Evolutionary conservation across 2,888 invertebrate genomes (phyloP).

Genomic region (Phlogophora meticulosa): DNA sequence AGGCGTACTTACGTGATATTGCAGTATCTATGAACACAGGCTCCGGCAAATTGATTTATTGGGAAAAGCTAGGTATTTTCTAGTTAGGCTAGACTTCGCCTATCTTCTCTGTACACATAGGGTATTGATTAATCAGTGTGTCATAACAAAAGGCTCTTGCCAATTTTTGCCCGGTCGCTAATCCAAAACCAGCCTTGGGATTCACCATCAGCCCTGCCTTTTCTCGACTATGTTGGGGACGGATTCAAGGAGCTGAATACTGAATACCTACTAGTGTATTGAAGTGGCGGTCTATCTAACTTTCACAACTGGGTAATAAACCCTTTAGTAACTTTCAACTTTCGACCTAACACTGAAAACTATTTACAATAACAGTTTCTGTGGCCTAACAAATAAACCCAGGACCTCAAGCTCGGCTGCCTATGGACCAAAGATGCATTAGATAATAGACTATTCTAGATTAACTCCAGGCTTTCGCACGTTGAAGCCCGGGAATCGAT

Average conservation of each 20-base stretch:
- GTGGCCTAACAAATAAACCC: neutral
- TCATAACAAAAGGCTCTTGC: slow-evolving; percentile 1
- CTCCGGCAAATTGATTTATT: slow-evolving; percentile 55
- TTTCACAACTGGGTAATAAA: no score
- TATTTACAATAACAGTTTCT: neutral
- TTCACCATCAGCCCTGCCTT: no score
- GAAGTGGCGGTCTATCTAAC: no score
- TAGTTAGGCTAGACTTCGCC: neutral
- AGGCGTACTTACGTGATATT: slow-evolving; percentile 46
- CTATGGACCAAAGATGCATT: slow-evolving; percentile 6
- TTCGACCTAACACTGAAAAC: slow-evolving; percentile 9
- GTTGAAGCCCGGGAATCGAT: slow-evolving; percentile 32
- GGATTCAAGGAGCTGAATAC: no score
- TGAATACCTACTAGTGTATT: no score
- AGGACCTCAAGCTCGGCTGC: neutral
- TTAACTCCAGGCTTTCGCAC: slow-evolving; percentile 11
- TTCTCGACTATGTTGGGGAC: no score
- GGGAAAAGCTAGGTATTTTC: slow-evolving; percentile 37
- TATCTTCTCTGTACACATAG: neutral
- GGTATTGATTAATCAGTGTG: neutral
- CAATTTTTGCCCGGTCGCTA: slow-evolving; percentile 1
- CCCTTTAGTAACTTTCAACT: no score
- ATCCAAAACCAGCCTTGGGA: neutral
- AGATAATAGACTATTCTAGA: slow-evolving; percentile 20
- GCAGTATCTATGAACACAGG: slow-evolving; percentile 41